A percentile compares a stretch with the other conserved stretches of the same genome.
Evolutionary conservation across 1,140 invertebrate genomes (phyloP).

Genomic region (Meloidogyne exigua): DNA sequence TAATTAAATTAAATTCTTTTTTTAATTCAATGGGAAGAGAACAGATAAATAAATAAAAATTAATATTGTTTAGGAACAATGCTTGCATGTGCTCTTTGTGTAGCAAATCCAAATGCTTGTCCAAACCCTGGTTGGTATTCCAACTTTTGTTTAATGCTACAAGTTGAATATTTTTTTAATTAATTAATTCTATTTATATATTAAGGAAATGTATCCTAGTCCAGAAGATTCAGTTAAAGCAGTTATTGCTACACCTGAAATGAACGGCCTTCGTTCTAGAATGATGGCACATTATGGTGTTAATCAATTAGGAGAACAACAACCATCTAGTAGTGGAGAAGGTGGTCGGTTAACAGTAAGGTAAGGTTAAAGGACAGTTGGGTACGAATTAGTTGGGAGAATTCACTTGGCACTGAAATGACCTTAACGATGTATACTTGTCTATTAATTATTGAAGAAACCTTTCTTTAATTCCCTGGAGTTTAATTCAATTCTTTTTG

Average conservation of each 20-base stretch:
- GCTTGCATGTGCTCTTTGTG: slow-evolving; percentile 62
- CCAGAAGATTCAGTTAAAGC: slow-evolving; percentile 25
- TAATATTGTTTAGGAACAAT: slow-evolving; percentile 53
- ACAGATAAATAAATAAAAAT: slow-evolving; percentile 12
- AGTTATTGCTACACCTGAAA: slow-evolving; percentile 51
- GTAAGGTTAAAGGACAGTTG: slow-evolving; percentile 28
- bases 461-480: too few species aligned
- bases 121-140: slow-evolving; percentile 61
- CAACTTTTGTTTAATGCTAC: slow-evolving; percentile 60
- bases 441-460: too few species aligned
- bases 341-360: slow-evolving; percentile 36
- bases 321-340: slow-evolving; percentile 20
- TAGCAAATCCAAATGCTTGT: slow-evolving; percentile 62
- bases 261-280: slow-evolving; percentile 60
- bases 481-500: not conserved
- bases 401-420: too few species aligned
- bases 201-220: slow-evolving; percentile 60
- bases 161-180: slow-evolving; percentile 37
- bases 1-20: not conserved
- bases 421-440: too few species aligned
- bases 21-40: too few species aligned
- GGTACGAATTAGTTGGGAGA: too few species aligned
- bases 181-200: not conserved
- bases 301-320: slow-evolving; percentile 20
- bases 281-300: slow-evolving; percentile 47